Base-by-base conservation (phyloP, 2,888 invertebrate species). In the Abrostola tripartita region DNA sequence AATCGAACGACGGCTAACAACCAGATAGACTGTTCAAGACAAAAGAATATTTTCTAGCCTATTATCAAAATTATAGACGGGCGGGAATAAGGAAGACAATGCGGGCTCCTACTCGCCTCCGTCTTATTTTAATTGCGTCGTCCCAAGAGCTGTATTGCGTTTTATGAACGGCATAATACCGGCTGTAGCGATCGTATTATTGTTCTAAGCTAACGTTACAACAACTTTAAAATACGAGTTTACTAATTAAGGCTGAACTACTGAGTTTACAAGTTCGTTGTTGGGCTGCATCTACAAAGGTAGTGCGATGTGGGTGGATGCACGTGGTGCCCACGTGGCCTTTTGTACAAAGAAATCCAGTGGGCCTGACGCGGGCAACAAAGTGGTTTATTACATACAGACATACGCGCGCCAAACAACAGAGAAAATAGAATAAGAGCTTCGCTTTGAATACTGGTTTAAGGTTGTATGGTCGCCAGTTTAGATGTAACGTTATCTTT, bases 41-140 rank as follows among this genome's bases (percentile, higher is more conserved):
- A 94, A 94, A 92, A 91, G 91, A 89, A 91, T 91, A 92, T 92
- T 94, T 92, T 92, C 93, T 92, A 90, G 92, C 85, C 91, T 93
- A 92, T 94, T 93, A 92, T 93, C 92, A 92, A 93, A 94, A 93
- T 94, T 92, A 92, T 92, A 88, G 92, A 86, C 90, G 87, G 83
- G 78, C 61, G 66, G 84, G 83, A 83, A 74, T 81, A 83, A 85
- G 71, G 76, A 83, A 88, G 88, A 93, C 92, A 93, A 93, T 90
- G 81, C 85, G 76, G 83, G 76, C 83, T 73, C 67, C 75, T 68
- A 51, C 61, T 81, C 77, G 78, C 77, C 84, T 81, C 81, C 81
- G 81, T 88, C 90, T 92, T 92, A 89, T 93, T 92, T 92, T 92
- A 92, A 92, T 92, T 88, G 89, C 88, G 80, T 79, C 88, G 85